phyloP scores from a whole-genome alignment of 2,113 vertebrate genomes.

The Herpetotheres cachinnans region DNA sequence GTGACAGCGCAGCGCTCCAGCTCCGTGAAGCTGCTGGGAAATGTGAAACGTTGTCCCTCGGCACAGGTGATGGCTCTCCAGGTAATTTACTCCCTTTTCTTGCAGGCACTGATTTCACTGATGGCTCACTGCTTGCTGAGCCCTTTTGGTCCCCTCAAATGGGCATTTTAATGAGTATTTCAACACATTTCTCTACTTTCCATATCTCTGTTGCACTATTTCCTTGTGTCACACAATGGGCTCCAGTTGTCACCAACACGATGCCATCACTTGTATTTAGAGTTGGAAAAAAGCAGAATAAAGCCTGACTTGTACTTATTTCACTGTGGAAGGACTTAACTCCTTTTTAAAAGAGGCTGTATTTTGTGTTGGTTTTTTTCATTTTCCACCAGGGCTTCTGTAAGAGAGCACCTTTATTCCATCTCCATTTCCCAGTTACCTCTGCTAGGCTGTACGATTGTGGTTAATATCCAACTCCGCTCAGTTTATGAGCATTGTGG shows the following conservation, averaged over 20 bases:
- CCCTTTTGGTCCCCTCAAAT: background rate
- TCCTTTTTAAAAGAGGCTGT: background rate
- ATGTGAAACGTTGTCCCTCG: rapidly evolving
- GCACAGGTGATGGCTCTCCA: background rate
- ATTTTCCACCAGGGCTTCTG: background rate
- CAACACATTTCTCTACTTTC: background rate
- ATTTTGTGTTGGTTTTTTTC: background rate
- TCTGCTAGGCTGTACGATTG: rapidly evolving
- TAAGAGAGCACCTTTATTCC: background rate
- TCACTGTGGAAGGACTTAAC: background rate
- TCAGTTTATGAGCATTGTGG: background rate
- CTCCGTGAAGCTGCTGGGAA: background rate
- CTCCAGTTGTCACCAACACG: rapidly evolving
- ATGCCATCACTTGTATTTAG: background rate
- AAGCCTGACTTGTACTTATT: background rate
- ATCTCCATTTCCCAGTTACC: background rate
- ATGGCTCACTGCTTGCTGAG: background rate
- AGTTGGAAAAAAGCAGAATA: background rate
- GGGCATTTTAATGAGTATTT: background rate
- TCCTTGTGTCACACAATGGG: background rate
- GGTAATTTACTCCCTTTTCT: background rate
- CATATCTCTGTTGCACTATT: background rate
- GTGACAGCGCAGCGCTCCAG: rapidly evolving
- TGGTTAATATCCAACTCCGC: background rate
- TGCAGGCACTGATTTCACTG: background rate